These are phyloP conservation scores for Ruditapes philippinarum DNA, from an alignment of 1,140 invertebrate species.

Conservation along the genomic window DNA sequence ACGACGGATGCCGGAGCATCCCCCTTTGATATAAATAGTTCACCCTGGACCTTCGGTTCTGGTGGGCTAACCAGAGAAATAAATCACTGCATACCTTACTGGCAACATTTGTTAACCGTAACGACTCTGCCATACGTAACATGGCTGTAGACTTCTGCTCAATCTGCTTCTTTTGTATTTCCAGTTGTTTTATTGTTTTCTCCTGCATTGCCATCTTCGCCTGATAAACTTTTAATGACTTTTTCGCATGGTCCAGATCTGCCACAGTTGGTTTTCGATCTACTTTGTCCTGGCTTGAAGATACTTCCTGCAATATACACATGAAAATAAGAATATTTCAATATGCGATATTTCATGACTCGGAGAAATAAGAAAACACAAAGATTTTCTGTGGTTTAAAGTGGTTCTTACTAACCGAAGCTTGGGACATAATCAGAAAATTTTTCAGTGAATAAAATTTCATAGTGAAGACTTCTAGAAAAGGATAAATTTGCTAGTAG, in stretches of 20 bases:
- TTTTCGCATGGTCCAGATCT: slow-evolving; percentile 45
- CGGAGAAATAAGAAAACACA: too few relatives aligned
- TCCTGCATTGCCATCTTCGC: slow-evolving; percentile 34
- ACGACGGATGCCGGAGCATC: too few relatives aligned
- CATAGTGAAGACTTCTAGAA: too few relatives aligned
- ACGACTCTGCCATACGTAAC: slow-evolving; percentile 48
- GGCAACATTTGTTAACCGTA: slow-evolving; percentile 11
- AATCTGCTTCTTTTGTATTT: slow-evolving; percentile 40
- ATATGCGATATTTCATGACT: too few relatives aligned
- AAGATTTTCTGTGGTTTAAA: not conserved
- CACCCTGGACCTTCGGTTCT: too few relatives aligned
- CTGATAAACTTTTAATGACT: slow-evolving; percentile 23
- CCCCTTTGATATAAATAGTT: too few relatives aligned
- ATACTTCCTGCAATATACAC: slow-evolving; percentile 42
- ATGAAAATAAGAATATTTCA: not conserved
- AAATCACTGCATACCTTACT: slow-evolving; percentile 43
- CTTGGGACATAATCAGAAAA: too few relatives aligned
- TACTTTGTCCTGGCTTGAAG: slow-evolving; percentile 48
- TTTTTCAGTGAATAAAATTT: too few relatives aligned
- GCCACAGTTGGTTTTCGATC: slow-evolving; percentile 59
- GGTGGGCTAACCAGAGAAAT: too few relatives aligned
- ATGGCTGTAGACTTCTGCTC: slow-evolving; percentile 49
- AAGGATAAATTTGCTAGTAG: too few relatives aligned
- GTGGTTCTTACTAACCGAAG: not conserved
- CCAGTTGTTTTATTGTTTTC: slow-evolving; percentile 52